Conservation (phyloP, 2,113 vertebrate genomes). For the Pogona vitticeps region DNA sequence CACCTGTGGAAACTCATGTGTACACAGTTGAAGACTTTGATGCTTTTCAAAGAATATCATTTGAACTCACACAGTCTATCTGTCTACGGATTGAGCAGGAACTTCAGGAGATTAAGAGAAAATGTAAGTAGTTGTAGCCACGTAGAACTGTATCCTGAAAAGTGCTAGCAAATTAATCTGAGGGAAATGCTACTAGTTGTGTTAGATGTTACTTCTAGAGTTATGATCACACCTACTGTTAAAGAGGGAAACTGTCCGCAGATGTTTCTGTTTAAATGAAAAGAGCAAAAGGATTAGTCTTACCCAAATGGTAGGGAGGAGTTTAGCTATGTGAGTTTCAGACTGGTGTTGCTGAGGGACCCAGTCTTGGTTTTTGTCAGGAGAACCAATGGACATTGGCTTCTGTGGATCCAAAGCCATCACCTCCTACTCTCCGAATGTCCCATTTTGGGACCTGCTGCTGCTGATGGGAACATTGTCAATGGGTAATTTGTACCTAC, state of each 20-base stretch:
- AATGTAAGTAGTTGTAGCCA: conserved; percentile 80
- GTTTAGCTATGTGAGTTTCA: background rate
- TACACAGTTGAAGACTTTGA: conserved; percentile 98
- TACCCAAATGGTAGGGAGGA: too few species aligned
- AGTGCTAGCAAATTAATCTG: background rate
- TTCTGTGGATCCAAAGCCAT: background rate
- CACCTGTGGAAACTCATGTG: conserved; percentile 90
- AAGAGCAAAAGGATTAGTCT: too few species aligned
- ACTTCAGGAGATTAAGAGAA: conserved; percentile 84
- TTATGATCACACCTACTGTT: background rate
- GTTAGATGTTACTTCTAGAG: background rate
- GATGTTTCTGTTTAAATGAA: too few species aligned
- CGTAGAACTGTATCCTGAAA: conserved; percentile 26
- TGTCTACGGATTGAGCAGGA: conserved; percentile 96
- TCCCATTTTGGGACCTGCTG: background rate
- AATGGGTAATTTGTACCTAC: background rate
- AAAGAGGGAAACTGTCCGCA: background rate
- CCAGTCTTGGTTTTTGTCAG: background rate
- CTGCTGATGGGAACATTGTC: background rate
- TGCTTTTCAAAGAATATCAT: conserved; percentile 96
- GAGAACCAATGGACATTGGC: background rate
- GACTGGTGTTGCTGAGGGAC: background rate
- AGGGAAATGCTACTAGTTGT: conserved; percentile 1
- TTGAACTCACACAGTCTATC: conserved; percentile 94
- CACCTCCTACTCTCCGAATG: background rate